These are phyloP conservation scores for Antrozous pallidus DNA, from an alignment of 2,797 vertebrate species.

Conservation along the genomic window DNA sequence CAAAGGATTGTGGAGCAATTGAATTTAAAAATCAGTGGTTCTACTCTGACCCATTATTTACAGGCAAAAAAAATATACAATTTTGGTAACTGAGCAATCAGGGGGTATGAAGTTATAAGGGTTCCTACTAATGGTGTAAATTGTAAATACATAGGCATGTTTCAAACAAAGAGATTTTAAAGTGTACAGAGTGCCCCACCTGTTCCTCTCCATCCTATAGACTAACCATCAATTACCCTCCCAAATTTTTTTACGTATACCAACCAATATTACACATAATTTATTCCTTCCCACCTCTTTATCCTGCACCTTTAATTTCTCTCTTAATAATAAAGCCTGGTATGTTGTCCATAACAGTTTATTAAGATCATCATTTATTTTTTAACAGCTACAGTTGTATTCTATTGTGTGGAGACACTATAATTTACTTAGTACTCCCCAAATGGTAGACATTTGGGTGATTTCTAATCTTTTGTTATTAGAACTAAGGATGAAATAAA, in stretches of 20 bases:
- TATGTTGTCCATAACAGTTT: background rate
- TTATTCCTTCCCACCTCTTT: background rate
- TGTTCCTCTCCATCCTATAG: background rate
- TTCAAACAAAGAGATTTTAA: background rate
- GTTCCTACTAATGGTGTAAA: background rate
- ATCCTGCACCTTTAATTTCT: background rate
- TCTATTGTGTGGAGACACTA: background rate
- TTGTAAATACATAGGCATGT: background rate
- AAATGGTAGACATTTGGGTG: background rate
- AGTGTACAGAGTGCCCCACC: background rate
- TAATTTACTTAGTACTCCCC: background rate
- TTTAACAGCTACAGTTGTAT: background rate
- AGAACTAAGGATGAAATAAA: conserved; percentile 7
- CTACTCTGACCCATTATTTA: background rate
- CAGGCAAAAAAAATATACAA: background rate
- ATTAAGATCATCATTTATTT: background rate
- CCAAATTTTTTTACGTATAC: background rate
- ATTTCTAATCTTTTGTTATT: background rate
- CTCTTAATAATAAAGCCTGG: background rate
- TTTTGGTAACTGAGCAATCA: background rate
- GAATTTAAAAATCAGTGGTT: background rate
- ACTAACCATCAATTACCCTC: background rate
- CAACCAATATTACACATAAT: background rate
- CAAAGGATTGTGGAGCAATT: background rate
- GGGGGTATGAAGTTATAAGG: background rate